Conservation (phyloP, 35 echinoderm and acorn worm genomes). For the Holothuria glaberrima region DNA sequence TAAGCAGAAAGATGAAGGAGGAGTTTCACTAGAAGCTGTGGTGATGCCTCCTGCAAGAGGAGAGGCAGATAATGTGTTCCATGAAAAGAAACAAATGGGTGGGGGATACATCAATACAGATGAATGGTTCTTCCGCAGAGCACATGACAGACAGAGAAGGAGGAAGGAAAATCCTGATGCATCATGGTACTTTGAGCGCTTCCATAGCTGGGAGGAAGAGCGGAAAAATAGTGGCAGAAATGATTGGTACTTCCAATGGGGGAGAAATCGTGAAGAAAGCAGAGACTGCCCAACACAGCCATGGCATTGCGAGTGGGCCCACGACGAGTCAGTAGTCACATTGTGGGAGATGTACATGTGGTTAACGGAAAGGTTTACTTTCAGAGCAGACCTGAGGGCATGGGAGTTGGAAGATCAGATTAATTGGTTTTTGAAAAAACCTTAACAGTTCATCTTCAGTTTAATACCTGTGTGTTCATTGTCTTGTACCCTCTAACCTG, state of each 20-base stretch:
- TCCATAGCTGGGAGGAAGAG: constrained; percentile 29
- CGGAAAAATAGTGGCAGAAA: not conserved
- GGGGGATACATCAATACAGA: constrained; percentile 32
- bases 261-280: constrained; percentile 56
- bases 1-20: constrained; percentile 10
- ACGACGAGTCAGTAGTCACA: constrained; percentile 72
- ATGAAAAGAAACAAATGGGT: not conserved
- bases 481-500: not conserved
- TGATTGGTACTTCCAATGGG: constrained; percentile 87
- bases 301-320: constrained; percentile 22
- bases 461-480: not conserved
- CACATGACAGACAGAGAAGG: constrained; percentile 64
- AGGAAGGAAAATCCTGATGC: constrained; percentile 28
- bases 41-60: not conserved
- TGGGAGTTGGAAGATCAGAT: constrained; percentile 86
- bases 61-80: not conserved
- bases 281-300: constrained; percentile 43
- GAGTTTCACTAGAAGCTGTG: not conserved
- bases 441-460: constrained; percentile 41
- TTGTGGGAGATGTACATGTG: constrained; percentile 98
- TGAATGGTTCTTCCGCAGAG: constrained; percentile 85
- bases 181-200: constrained; percentile 35
- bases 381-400: constrained; percentile 60
- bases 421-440: constrained; percentile 91
- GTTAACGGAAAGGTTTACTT: constrained; percentile 74